Base-by-base conservation (phyloP, 2,797 vertebrate genomes). In the Epinephelus malabaricus region DNA sequence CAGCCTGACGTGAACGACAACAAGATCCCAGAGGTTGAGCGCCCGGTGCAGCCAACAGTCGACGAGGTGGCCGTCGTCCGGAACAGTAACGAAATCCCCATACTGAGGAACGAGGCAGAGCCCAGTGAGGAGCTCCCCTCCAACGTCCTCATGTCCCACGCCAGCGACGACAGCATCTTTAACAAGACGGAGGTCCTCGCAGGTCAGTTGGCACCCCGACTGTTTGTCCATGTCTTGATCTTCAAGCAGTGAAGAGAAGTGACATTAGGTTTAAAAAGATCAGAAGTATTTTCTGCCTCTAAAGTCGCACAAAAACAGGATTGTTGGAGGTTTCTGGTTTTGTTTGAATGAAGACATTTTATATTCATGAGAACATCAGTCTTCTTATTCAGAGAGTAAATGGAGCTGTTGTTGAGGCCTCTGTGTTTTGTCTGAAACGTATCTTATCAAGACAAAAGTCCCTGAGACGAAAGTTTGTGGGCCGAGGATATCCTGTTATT, bases 151-250 rank as follows among this genome's bases (percentile, higher is more conserved):
- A 97, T 98, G 96, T 93, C 98, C 59, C 97, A 97, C 82, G 96
- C 97, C 45, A 90, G 90, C 17, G 95, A 95, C 2, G 93, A 96
- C 82, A 92, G 94, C 94, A 93, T 98, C 91, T 96, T 98, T 50
- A 95, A 95, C 85, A 98, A 96, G 90, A 98, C 96, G 0, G 97
- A 99, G 91, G 96, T 99, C 68, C 94, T 99, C 10, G 97, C 97
- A 94, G 98, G 98, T 99, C 91, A 95, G 92, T 86, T 5, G 21
- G 0, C 15, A 4, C 14, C 72, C 38, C 5, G 11, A 27, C 5
- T 27, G 51, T 18, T 15, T 51, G 61, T 23, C n/a, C 0, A 11
- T 2, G 21, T 45, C 38, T 61, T 15, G 1, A 43, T 30, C 27
- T 30, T 30, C 17, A 18, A 18, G 27, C 55, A 56, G 55, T 11